phyloP scores from a whole-genome alignment of 2,888 invertebrate genomes.

The Andrena minutula region DNA sequence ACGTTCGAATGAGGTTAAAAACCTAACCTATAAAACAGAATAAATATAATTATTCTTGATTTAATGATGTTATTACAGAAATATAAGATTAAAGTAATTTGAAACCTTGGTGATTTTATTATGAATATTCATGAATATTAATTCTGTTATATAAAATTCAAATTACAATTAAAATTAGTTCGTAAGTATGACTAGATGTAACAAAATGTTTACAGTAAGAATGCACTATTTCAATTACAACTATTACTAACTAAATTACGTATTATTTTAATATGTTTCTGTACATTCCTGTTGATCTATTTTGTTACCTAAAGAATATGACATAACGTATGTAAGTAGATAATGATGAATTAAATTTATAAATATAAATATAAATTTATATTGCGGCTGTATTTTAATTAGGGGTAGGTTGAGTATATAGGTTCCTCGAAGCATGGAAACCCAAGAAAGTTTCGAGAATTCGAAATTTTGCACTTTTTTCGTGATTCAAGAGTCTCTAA shows the following conservation, averaged over 20 bases:
- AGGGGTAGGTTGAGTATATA: too few relatives aligned
- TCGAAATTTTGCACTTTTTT: too few relatives aligned
- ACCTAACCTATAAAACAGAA: conserved; percentile 13
- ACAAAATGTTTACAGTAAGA: background rate
- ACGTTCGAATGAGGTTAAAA: background rate
- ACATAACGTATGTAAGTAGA: too few relatives aligned
- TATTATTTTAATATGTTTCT: too few relatives aligned
- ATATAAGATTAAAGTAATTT: background rate
- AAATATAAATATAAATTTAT: too few relatives aligned
- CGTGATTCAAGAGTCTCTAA: too few relatives aligned
- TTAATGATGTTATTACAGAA: background rate
- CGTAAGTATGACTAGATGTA: background rate
- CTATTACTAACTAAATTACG: background rate
- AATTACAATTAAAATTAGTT: background rate
- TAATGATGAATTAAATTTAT: too few relatives aligned
- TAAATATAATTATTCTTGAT: background rate
- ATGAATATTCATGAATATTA: background rate
- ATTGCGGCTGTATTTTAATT: too few relatives aligned
- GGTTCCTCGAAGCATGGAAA: too few relatives aligned
- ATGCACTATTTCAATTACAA: background rate
- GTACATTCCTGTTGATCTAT: too few relatives aligned
- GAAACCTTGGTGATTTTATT: background rate
- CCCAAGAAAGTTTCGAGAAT: too few relatives aligned
- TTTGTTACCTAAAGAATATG: too few relatives aligned
- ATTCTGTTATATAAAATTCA: background rate